Evolutionary conservation across 2,113 vertebrate species (phyloP).

Genomic region (Cichladusa arquata): DNA sequence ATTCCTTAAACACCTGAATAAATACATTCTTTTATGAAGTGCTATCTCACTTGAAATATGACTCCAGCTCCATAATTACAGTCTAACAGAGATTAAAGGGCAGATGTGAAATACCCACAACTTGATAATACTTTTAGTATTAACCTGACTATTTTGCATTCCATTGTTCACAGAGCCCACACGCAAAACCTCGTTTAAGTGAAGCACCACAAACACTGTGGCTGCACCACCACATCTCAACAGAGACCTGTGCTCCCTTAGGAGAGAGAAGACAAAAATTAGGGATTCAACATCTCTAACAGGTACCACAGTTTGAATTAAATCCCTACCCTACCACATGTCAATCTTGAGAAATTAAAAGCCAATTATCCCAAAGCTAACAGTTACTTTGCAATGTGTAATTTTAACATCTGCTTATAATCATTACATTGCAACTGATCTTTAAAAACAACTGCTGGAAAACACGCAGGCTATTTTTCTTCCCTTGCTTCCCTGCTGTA

Average conservation of each 20-base stretch:
- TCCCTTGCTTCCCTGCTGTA: neutral
- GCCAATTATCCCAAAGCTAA: neutral
- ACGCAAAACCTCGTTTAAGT: neutral
- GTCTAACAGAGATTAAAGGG: neutral
- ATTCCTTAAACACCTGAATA: constrained; percentile 28
- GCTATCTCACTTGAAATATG: neutral
- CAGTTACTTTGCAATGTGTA: neutral
- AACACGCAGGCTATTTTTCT: neutral
- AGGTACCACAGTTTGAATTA: neutral
- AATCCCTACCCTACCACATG: rapidly evolving
- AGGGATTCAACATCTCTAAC: neutral
- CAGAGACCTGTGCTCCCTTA: rapidly evolving
- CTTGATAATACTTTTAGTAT: neutral
- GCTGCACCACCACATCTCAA: neutral
- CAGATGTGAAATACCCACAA: neutral
- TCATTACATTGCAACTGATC: neutral
- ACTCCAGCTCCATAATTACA: neutral
- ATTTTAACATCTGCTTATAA: neutral
- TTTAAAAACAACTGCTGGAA: neutral
- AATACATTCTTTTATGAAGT: neutral
- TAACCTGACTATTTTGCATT: neutral
- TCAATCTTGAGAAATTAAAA: neutral
- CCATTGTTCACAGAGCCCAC: neutral
- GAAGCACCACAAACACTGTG: neutral
- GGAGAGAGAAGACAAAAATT: neutral